Base-by-base conservation (phyloP, 2,797 vertebrate genomes). In the Phaenicophaeus curvirostris region DNA sequence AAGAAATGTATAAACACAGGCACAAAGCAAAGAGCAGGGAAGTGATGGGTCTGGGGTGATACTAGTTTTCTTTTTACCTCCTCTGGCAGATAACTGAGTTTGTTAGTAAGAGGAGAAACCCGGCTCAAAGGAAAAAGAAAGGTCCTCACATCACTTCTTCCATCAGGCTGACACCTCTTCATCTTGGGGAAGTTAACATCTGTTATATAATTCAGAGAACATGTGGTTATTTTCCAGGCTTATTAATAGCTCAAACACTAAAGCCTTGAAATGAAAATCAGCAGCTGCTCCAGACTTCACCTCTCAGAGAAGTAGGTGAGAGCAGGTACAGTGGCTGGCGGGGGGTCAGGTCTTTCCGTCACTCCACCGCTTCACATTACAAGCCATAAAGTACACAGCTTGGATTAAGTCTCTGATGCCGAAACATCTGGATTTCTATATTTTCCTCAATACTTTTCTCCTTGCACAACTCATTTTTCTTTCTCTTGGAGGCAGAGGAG, bases 211-310 rank as follows among this genome's bases (percentile, higher is more conserved):
- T 18, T 94, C 87, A 94, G 87, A 73, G 79, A 95, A 93, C 87
- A 83, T 89, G 90, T 94, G 96, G 87, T 92, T 92, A 72, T 92
- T 95, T 96, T 93, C 94, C 92, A 95, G 68, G 65, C 79, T 92
- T 96, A 95, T 95, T 95, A 94, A 93, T 94, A 96, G 92, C 81
- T 84, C 89, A 68, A 77, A 84, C 15, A 44, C 41, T 66, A 28
- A 61, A 66, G 67, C 73, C 48, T 93, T 61, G 23, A 68, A 80
- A 83, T 78, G 87, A 89, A 84, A 96, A 91, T 28, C 58, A 93
- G 82, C 89, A 94, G 89, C 89, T 96, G 93, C 94, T 96, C 94
- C 93, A 95, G 95, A 95, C 90, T 92, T 96, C 90, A 95, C 89
- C 93, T 41, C 92, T 67, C 50, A 28, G 78, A 78, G 69, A 65